Base-by-base conservation (phyloP, 2,888 invertebrate genomes). In the Tetramorium bicarinatum region DNA sequence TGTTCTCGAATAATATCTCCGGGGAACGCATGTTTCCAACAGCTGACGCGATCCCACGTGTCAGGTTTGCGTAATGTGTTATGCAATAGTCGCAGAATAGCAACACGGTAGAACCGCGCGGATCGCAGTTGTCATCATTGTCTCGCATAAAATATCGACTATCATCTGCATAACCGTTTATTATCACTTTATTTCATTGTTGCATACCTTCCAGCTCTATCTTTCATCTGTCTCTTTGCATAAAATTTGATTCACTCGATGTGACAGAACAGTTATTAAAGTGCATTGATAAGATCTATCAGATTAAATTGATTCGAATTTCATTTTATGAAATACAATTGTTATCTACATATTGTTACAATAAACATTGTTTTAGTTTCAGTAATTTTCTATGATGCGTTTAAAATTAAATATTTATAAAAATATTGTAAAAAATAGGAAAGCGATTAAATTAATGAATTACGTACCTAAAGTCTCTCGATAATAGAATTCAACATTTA, bases 131-230 rank as follows among this genome's bases (percentile, higher is more conserved):
- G 85, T 87, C 83, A 87, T 85, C 72, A 85, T 89, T 90, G 89
- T 88, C 83, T 87, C n/a, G 29, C 54, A 76, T 77, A 86, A 87
- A 91, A 91, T 91, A 91, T 91, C 88, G 86, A 90, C 89, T 87
- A 88, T 85, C 84, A 83, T 84, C 80, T 66, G 54, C 62, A 15
- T 54, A 29, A 62, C 61, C 64, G 25, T 21, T 88, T 76, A 76
- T 88, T 88, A 87, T 84, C 82, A 49, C 61, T 62, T 72, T 44
- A 44, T 56, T 47, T 49, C 34, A 54, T 38, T 72, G n/a, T 54
- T 56, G n/a, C 62, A 62, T 54, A 18, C 49, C 59, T 76, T 25
- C 18, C 41, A 15, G 54, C 34, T 72, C 18, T 69, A 41, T 66
- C 34, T 56, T 41, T 18, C 29, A 21, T 59, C n/a, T 54, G 18